Percentiles rank a stretch among this genome's conserved stretches.
These are phyloP conservation scores for Ormyrus nitidulus DNA, from an alignment of 2,888 invertebrate species.

Conservation along the genomic window DNA sequence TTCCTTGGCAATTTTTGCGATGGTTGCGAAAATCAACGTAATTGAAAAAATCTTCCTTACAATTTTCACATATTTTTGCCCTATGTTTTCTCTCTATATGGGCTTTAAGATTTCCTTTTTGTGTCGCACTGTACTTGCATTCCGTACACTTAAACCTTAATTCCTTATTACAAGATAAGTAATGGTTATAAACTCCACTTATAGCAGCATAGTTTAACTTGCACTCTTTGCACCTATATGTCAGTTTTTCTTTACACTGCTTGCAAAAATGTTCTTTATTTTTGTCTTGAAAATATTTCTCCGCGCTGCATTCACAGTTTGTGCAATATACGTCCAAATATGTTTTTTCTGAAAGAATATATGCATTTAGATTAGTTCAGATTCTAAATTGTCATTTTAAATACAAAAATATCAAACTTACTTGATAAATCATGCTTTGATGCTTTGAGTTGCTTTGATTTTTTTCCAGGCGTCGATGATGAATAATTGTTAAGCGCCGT, in stretches of 20 bases:
- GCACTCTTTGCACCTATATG: conserved; percentile 6
- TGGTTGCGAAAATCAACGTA: not conserved
- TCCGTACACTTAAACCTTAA: not conserved
- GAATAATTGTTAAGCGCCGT: too few species aligned
- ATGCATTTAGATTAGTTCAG: too few species aligned
- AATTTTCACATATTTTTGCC: not conserved
- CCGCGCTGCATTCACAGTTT: too few species aligned
- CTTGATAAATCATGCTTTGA: too few species aligned
- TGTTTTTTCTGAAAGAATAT: too few species aligned
- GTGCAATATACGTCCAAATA: too few species aligned
- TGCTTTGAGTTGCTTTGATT: too few species aligned
- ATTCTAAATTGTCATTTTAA: too few species aligned
- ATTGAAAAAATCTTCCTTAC: not conserved
- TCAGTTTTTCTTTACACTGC: not conserved
- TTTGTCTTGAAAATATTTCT: too few species aligned
- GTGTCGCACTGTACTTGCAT: conserved; percentile 3
- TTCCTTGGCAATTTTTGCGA: not conserved
- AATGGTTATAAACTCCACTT: not conserved
- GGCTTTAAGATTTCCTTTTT: not conserved
- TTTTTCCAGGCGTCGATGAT: too few species aligned
- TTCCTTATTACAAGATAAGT: not conserved
- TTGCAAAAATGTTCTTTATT: not conserved
- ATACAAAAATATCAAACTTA: too few species aligned
- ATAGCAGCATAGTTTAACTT: not conserved
- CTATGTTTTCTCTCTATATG: conserved; percentile 5